Base-by-base conservation (phyloP, 2,888 invertebrate genomes). In the Idaea aversata region DNA sequence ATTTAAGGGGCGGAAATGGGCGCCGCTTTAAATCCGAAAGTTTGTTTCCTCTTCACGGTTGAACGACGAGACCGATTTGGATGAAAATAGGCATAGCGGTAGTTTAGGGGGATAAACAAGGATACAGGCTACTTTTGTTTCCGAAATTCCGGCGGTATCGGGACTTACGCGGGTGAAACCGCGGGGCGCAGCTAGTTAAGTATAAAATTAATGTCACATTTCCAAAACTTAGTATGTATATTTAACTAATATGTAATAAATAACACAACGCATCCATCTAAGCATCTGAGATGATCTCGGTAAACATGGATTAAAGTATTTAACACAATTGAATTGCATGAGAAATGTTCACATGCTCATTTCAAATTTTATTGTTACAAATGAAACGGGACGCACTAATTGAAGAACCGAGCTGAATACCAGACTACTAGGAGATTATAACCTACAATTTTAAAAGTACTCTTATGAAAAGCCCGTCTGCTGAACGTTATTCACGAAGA, bases 301-400 rank as follows among this genome's bases (percentile, higher is more conserved):
- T 66, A 72, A 73, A 75, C 71, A 75, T 71, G 68, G 62, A 72
- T 73, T 71, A 75, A 75, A 71, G 67, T 66, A 73, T 74, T 74
- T 74, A 70, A 70, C 74, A 81, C 81, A 83, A 83, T 81, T 75
- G 79, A 82, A 81, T 81, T 78, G 77, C 77, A 74, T 79, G 81
- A 72, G 79, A 83, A 77, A 73, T 75, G 5, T 73, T 81, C 77
- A 69, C 78, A 77, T 77, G 70, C 61, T 68, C 67, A 73, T 72
- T 71, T 73, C 77, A 77, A 68, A 65, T 65, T 69, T 74, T 70
- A 69, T 74, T 75, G 72, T 78, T 70, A 67, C 66, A 67, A 72
- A 67, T 66, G 61, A 69, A 69, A 68, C 67, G 65, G 68, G 66
- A 69, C 70, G 58, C 60, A 61, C 63, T 5, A 62, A 58, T 15